Evolutionary conservation across 2,113 vertebrate species (phyloP), one percentile per base, ranked within the genome.

Genomic region (Bubalus kerabau): DNA sequence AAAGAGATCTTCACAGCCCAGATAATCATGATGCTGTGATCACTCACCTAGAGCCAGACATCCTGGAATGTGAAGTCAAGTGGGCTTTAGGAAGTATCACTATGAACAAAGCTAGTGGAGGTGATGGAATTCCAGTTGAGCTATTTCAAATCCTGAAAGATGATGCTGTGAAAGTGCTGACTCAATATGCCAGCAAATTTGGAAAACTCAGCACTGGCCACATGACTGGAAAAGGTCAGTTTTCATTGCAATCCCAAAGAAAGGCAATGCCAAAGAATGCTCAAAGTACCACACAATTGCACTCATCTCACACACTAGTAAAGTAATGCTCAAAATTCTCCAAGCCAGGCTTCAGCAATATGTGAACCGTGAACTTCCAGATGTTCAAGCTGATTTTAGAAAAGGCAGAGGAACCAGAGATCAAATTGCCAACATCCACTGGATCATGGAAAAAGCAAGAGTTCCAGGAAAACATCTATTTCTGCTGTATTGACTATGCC

Each of bases 291-390:
- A 4, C 30, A 64, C 6, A 64, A 32, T 64, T 32, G 30, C 14
- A 32, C 7, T 64, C 15, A 64, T 64, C 62, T 64, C 62, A 64
- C 30, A 64, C 0, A 2, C 15, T 64, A 64, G 30, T 32, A 32
- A 64, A 62, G 30, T 64, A 32, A 16, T 17, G 15, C 15, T 64
- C 15, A 32, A 64, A 64, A 64, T 64, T 64, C 15, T 17, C 15
- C 3, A 9, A 64, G 30, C 30, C 14, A 64, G 30, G 7, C 30
- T 64, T 64, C 15, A 64, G 30, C 30, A 64, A 64, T 9, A 64
- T 0, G 0, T 64, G 62, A 64, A 64, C 30, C 0, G 0, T 64
- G 62, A 64, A 64, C 1, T 1, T n/a, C 3, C 7, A 9, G 62
- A 4, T 64, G 30, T 17, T 64, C 7, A 64, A n/a, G 30, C 15